phyloP scores from a whole-genome alignment of 2,113 vertebrate species.

The Myrmecophaga tridactyla region DNA sequence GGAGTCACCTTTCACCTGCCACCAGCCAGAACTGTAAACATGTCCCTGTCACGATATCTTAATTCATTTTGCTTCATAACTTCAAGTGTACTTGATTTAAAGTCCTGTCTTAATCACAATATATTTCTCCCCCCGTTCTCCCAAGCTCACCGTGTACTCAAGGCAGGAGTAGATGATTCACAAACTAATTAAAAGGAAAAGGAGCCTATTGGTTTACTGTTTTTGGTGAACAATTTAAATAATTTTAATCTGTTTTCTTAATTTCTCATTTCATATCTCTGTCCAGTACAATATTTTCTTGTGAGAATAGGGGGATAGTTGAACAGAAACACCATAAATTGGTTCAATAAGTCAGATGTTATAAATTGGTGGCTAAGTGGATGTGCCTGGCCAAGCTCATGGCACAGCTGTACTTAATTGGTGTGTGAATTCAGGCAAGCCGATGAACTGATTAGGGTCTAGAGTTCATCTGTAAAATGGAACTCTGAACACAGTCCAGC shows the following conservation, averaged over 20 bases:
- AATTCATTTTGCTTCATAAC: conserved; percentile 33
- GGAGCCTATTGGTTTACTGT: not conserved
- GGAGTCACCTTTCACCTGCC: not conserved
- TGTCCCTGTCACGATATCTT: not conserved
- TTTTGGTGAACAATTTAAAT: not conserved
- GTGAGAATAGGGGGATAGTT: not conserved
- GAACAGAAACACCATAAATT: not conserved
- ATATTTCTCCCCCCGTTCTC: not conserved
- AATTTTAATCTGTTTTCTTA: not conserved
- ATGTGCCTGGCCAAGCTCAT: not conserved
- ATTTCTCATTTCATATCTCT: not conserved
- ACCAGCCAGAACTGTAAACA: not conserved
- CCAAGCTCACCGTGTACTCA: not conserved
- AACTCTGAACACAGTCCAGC: not conserved
- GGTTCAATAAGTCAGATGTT: not conserved
- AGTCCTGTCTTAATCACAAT: conserved; percentile 8
- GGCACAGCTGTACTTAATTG: not conserved
- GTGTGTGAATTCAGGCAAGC: not conserved
- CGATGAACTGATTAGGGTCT: not conserved
- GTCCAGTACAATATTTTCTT: not conserved
- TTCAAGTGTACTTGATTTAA: conserved; percentile 51
- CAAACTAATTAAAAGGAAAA: not conserved
- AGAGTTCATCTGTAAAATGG: not conserved
- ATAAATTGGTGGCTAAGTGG: not conserved
- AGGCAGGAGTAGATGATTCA: not conserved